Conservation (phyloP, 2,797 vertebrate species). For the Xenops minutus region DNA sequence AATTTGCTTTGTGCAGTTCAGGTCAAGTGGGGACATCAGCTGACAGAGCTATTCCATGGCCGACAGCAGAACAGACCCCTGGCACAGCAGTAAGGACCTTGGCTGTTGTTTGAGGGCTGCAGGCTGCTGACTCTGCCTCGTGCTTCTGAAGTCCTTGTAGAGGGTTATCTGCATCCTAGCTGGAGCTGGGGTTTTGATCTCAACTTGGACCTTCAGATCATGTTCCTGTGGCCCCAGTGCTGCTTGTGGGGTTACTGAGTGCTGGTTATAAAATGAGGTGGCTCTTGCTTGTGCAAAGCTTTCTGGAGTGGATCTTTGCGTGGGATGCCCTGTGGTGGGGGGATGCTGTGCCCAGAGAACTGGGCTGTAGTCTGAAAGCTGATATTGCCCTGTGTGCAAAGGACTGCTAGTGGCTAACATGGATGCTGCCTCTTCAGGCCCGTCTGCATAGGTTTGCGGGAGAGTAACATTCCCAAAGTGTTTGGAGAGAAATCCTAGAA, state of each 20-base stretch:
- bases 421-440: neutral
- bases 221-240: rapidly evolving
- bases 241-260: neutral
- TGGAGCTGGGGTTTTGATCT: neutral
- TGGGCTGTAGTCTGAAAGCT: neutral
- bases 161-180: neutral
- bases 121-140: neutral
- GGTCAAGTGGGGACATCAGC: neutral
- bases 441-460: rapidly evolving
- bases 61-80: neutral
- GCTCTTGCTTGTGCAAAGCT: neutral
- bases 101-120: neutral
- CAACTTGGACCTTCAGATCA: rapidly evolving
- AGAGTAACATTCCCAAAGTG: neutral
- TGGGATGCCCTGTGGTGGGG: neutral
- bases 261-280: neutral
- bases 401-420: neutral
- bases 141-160: rapidly evolving
- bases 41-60: neutral
- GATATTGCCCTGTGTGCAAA: neutral
- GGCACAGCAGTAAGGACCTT: neutral
- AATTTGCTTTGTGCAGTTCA: neutral
- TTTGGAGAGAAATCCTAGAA: neutral
- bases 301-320: neutral
- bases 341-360: neutral